Base-by-base conservation (phyloP, 2,113 vertebrate species). In the Pardalotus punctatus region DNA sequence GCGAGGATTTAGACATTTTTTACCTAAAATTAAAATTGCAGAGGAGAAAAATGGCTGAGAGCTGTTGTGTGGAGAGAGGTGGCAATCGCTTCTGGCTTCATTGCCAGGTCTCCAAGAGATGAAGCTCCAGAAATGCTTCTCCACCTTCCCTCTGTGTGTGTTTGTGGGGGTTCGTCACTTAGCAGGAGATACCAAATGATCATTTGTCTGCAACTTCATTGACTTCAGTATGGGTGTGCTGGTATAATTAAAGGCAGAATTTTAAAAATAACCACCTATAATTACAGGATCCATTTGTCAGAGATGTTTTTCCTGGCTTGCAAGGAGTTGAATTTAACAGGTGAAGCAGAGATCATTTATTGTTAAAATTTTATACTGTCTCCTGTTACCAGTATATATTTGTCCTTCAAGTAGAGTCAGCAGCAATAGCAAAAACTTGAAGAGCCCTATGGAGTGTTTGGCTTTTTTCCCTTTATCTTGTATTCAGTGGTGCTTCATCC, bases 391-490 rank as follows among this genome's bases (percentile, higher is more conserved):
- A 73, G 45, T 73, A 40, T 69, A 9, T 36, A 11, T 77, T 85
- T 80, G 47, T 60, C 81, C 60, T 94, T 90, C 47, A 54, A 43
- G 50, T n/a, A 7, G 70, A 82, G 27, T 58, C 64, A 86, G 76
- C 82, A 83, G 81, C 85, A 70, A 35, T 0, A 88, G 56, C 3
- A 5, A 73, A 58, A 1, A 3, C 35, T 60, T 1, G 1, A 89
- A 54, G 77, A 93, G 57, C 45, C 47, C 67, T 36, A 9, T 38
- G 50, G 72, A 64, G 82, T 45, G 40, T 62, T 87, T 95, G 92
- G 85, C 79, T 10, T 42, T 88, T 86, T 77, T 90, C 87, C 92
- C 85, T 86, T 81, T 82, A 66, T 90, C 74, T 86, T 86, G 62
- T 86, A 29, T 62, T 92, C 76, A 45, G 84, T 42, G 76, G 61